Base-by-base conservation (phyloP, 2,797 vertebrate species). In the Hozukius guyotensis region DNA sequence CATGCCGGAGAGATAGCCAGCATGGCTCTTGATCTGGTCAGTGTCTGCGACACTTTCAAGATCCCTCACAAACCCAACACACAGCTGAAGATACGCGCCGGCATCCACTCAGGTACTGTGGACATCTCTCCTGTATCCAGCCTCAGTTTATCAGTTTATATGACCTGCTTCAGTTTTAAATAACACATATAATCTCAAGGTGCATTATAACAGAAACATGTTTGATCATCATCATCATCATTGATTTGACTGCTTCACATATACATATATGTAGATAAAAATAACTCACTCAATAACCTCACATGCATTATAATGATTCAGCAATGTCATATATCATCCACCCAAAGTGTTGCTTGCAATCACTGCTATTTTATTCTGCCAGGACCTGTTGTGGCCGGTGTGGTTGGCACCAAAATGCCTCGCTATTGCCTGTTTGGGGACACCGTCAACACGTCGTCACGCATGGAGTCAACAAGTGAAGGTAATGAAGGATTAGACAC, bases 401-500 rank as follows among this genome's bases (percentile, higher is more conserved):
- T 96, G 13, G 96, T 96, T 72, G 96, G 96, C 46, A 96, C 95
- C 13, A 96, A 97, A 92, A 97, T 96, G 96, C 96, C 96, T 14
- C 94, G 96, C 2, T 96, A 97, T 84, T 96, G 96, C 83, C 90
- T 96, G 49, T 96, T 97, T 87, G 96, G 96, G 16, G 96, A 96
- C 86, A 96, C 96, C 1, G 96, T 96, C 32, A 97, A 97, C 87
- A 96, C 96, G 8, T 94, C 96, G 1, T 96, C 96, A n/a, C 91
- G 96, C 27, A 96, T 96, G 96, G 96, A 96, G 84, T 96, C 96
- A 68, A 96, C 94, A 20, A 96, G 96, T 86, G 96, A 96, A 95
- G 96, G 96, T 96, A 91, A 78, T 34, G 62, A 74, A 32, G 36
- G 18, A 64, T 72, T 46, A 80, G 53, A 72, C 14, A 36, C 32